phyloP scores from a whole-genome alignment of 2,888 invertebrate species.

The Brachyopa scutellaris region DNA sequence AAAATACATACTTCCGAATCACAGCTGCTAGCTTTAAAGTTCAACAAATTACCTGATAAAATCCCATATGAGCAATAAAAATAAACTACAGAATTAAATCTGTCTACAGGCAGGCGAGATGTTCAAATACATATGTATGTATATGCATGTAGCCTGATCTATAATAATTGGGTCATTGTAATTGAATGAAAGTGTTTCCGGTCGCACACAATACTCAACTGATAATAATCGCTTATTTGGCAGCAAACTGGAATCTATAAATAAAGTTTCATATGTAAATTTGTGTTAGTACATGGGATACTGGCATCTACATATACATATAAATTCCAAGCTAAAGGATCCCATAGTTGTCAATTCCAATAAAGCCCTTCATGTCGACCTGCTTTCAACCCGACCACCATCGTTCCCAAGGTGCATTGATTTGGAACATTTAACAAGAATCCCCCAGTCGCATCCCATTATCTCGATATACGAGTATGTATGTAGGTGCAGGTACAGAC shows the following conservation, averaged over 20 bases:
- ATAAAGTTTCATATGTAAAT: slow-evolving; percentile 45
- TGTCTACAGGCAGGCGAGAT: background rate
- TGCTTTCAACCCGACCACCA: background rate
- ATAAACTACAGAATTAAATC: slow-evolving; percentile 9
- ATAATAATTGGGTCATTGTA: background rate
- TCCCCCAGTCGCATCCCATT: background rate
- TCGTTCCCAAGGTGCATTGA: background rate
- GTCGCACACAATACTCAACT: slow-evolving; percentile 1
- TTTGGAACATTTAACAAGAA: slow-evolving; percentile 16
- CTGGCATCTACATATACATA: no score
- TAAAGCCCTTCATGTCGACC: no score
- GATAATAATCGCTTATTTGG: slow-evolving; percentile 25
- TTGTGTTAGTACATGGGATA: no score
- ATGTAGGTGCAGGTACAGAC: no score
- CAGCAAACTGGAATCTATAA: slow-evolving; percentile 17
- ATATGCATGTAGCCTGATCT: no score
- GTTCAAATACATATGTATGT: no score
- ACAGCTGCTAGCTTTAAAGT: no score
- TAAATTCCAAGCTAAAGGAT: slow-evolving; percentile 14
- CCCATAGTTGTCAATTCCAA: slow-evolving; percentile 11
- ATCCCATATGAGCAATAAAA: no score
- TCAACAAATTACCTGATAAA: no score
- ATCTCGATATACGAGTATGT: background rate
- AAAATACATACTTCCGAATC: no score
- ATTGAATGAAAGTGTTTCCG: slow-evolving; percentile 18